Evolutionary conservation across 1,140 invertebrate species (phyloP).

Genomic region (Aphaenogaster ashmeadi): DNA sequence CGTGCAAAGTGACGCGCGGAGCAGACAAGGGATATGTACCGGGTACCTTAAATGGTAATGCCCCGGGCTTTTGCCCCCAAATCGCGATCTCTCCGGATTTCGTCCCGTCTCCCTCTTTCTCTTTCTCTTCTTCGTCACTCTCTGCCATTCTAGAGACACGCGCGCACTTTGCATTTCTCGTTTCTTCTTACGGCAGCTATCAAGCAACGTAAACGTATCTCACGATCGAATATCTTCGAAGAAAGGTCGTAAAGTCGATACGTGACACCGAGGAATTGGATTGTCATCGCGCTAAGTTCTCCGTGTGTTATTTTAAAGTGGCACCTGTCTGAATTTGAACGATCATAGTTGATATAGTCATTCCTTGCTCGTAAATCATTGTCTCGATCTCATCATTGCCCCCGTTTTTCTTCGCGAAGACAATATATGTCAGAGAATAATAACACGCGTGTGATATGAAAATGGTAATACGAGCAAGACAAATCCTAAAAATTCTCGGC

Average conservation of each 20-base stretch:
- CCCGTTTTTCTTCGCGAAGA: background rate
- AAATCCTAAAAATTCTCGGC: background rate
- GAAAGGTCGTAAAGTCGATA: conserved; percentile 29
- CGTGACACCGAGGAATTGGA: conserved; percentile 25
- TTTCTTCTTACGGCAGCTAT: background rate
- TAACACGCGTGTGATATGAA: background rate
- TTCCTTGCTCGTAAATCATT: conserved; percentile 3
- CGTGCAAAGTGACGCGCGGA: conserved; percentile 60
- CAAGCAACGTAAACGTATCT: conserved; percentile 33
- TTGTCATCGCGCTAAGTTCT: conserved; percentile 6
- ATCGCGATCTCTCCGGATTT: conserved; percentile 68
- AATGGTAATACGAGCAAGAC: background rate
- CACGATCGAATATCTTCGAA: conserved; percentile 33
- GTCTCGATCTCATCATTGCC: background rate
- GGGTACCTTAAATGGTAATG: conserved; percentile 78
- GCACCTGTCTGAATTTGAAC: background rate
- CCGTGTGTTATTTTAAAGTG: conserved; percentile 24
- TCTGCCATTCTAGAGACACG: background rate
- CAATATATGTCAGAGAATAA: background rate
- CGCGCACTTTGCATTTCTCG: conserved; percentile 7
- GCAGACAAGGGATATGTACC: conserved; percentile 54
- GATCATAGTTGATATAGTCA: too few species aligned
- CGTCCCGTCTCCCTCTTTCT: conserved; percentile 22
- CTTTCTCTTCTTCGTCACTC: background rate
- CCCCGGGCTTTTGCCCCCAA: conserved; percentile 68